Base-by-base conservation (phyloP, 2,113 vertebrate genomes). In the Numida meleagris region DNA sequence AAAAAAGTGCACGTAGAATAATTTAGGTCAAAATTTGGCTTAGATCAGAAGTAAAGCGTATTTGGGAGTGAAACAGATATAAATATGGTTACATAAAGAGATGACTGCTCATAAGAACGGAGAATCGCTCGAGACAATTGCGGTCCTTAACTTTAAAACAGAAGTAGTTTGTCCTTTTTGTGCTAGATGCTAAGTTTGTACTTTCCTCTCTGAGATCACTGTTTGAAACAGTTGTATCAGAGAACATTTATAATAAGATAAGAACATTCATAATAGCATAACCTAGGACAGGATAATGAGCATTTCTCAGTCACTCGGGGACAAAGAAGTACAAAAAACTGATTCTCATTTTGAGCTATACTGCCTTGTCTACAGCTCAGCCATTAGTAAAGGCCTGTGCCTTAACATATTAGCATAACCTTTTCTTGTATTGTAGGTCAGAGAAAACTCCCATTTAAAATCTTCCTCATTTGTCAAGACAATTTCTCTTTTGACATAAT, bases 401-500 rank as follows among this genome's bases (percentile, higher is more conserved):
- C 81, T 92, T 94, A 87, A 80, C 82, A 74, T 42, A 96, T 94
- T 96, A 95, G 85, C 95, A 95, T 95, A 96, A 94, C 94, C 93
- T 95, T 95, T 87, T 85, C 91, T 80, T 77, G 59, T 46, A 79
- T 66, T 76, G 86, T 90, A 95, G 95, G 94, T 94, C 95, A 91
- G 63, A 89, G 63, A 95, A 94, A 91, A 94, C 95, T 91, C 93
- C 93, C 89, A 89, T 86, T 92, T 92, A 94, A 96, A 94, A 79
- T 87, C 78, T 87, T 80, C 85, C 92, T 95, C 96, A 84, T 96
- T 96, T 95, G 95, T 96, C 95, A 96, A 94, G 94, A 94, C 90
- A 95, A 91, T 96, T 95, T 93, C 45, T 89, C 89, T 95, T 95
- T 86, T 94, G 91, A 91, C 95, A 94, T 93, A 65, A 82, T 58